Conservation (phyloP, 2,797 vertebrate genomes). For the Sebastes miniatus region DNA sequence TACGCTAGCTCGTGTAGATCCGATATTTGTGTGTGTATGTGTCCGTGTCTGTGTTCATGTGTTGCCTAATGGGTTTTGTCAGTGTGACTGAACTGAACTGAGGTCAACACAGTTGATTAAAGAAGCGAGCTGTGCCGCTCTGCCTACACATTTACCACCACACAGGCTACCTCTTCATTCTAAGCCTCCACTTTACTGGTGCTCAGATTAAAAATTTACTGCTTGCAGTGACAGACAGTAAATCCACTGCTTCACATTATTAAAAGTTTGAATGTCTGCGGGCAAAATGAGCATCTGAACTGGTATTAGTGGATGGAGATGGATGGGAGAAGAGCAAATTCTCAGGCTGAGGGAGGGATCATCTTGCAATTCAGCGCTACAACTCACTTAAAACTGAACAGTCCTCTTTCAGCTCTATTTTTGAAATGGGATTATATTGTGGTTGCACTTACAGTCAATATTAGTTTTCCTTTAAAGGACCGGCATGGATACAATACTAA, state of each 20-base stretch:
- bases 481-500: not conserved
- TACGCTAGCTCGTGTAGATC: constrained; percentile 20
- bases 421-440: constrained; percentile 11
- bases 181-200: constrained; percentile 53
- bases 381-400: constrained; percentile 21
- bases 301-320: constrained; percentile 53
- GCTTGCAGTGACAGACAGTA: constrained; percentile 63
- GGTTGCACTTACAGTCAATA: constrained; percentile 1
- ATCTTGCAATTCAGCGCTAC: not conserved
- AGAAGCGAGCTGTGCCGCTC: constrained; percentile 28
- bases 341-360: constrained; percentile 19
- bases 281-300: constrained; percentile 55
- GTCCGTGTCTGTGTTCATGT: constrained; percentile 20
- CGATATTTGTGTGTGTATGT: not conserved
- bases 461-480: not conserved
- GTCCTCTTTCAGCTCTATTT: constrained; percentile 12
- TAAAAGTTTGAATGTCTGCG: constrained; percentile 61
- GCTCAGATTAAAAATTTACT: constrained; percentile 58
- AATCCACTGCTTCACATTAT: constrained; percentile 60
- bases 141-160: constrained; percentile 41
- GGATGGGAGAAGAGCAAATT: constrained; percentile 37
- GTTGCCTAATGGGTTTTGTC: constrained; percentile 62
- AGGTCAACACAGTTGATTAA: constrained; percentile 63
- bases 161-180: constrained; percentile 40
- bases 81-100: constrained; percentile 62